Evolutionary conservation across 2,113 vertebrate genomes (phyloP).

Genomic region (Caracal caracal): DNA sequence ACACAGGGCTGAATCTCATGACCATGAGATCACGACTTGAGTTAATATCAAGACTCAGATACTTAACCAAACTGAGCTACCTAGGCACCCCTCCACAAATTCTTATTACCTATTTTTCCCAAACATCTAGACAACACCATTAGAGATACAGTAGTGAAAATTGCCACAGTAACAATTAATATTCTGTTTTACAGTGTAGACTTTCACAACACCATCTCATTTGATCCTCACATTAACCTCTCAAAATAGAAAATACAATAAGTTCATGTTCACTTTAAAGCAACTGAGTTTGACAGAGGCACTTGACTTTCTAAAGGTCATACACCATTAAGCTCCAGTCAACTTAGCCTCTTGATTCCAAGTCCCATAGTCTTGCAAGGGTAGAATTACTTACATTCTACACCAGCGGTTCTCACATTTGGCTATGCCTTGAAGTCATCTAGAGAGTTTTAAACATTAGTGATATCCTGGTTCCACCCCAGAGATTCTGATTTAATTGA

Average conservation of each 20-base stretch:
- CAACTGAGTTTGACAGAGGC: background rate
- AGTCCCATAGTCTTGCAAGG: background rate
- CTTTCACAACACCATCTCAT: background rate
- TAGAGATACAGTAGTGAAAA: background rate
- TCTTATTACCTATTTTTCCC: conserved; percentile 36
- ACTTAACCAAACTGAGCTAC: too few species aligned
- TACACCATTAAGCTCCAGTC: background rate
- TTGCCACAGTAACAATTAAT: conserved; percentile 31
- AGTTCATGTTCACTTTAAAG: background rate
- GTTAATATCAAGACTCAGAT: too few species aligned
- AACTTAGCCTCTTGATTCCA: background rate
- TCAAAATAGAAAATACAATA: background rate
- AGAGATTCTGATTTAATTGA: background rate
- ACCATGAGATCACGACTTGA: too few species aligned
- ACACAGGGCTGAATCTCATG: too few species aligned
- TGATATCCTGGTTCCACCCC: background rate
- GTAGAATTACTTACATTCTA: background rate
- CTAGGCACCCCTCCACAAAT: background rate
- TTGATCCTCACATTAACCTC: background rate
- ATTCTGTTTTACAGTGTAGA: background rate
- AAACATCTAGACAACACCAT: background rate
- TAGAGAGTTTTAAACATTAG: background rate
- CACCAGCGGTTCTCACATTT: background rate
- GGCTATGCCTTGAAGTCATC: background rate
- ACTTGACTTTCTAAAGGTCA: background rate